Conservation (phyloP, 1,140 invertebrate genomes). For the Alviniconcha marisindica region DNA sequence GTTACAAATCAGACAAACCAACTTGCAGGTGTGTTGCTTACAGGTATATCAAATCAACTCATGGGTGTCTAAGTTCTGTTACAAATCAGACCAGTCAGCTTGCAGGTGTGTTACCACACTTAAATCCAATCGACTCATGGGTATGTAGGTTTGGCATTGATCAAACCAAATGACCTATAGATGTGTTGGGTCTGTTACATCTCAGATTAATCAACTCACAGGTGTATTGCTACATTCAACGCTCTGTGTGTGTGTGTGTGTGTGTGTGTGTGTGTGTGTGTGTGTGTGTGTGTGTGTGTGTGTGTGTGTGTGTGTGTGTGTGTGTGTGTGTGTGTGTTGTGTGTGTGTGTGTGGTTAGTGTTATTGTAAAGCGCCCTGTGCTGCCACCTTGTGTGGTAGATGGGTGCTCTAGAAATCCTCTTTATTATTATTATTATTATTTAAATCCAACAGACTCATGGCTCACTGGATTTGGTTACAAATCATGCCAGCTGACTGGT, state of each 20-base stretch:
- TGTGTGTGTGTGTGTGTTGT: not conserved
- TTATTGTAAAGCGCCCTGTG: not conserved
- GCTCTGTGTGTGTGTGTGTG: not conserved
- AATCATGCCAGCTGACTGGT: too few relatives aligned
- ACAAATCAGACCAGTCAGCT: not conserved
- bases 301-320: not conserved
- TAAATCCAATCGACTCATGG: not conserved
- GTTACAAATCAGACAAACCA: not conserved
- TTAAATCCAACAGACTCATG: too few relatives aligned
- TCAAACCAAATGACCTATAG: not conserved
- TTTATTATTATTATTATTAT: too few relatives aligned
- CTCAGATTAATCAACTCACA: not conserved
- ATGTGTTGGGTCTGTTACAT: not conserved
- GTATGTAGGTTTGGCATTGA: not conserved
- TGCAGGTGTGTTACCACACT: not conserved
- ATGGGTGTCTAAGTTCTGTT: too few relatives aligned
- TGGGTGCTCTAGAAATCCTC: too few relatives aligned
- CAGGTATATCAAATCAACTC: too few relatives aligned
- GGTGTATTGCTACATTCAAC: not conserved
- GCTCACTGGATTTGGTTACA: not conserved
- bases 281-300: not conserved
- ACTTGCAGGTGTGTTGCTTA: not conserved
- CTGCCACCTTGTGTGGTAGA: not conserved
- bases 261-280: not conserved
- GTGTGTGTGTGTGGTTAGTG: not conserved